Percentiles rank a stretch among this genome's conserved stretches.
Evolutionary conservation across 37 sponge, comb jelly and placozoan species (phyloP).

Genomic region (Theonella swinhoei): DNA sequence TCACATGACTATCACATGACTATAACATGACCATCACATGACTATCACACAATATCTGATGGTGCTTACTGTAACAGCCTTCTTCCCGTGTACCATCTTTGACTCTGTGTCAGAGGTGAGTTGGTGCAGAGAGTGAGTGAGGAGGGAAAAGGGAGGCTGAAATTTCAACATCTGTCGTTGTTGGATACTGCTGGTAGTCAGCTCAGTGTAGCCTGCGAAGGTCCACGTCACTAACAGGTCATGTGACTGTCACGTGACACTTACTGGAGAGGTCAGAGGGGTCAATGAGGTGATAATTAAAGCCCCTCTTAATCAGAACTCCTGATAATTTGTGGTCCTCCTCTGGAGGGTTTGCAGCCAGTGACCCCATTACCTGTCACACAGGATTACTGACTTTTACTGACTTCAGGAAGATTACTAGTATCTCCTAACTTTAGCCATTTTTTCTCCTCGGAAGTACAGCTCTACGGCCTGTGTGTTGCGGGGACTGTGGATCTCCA

Average conservation of each 20-base stretch:
- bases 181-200: constrained; percentile 75
- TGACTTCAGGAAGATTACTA: not conserved
- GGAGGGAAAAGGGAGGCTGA: constrained; percentile 72
- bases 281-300: constrained; percentile 94
- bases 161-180: constrained; percentile 82
- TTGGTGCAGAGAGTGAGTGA: constrained; percentile 60
- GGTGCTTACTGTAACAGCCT: constrained; percentile 53
- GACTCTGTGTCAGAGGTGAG: constrained; percentile 69
- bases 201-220: constrained; percentile 83
- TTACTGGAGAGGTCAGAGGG: constrained; percentile 87
- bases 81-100: constrained; percentile 42
- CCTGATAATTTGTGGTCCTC: constrained; percentile 86
- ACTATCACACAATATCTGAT: too few species aligned
- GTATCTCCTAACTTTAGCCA: constrained; percentile 69
- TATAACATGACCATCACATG: not conserved
- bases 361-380: constrained; percentile 79
- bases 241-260: constrained; percentile 1
- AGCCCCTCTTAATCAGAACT: constrained; percentile 92
- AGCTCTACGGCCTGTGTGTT: constrained; percentile 94
- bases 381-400: constrained; percentile 2
- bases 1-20: not conserved
- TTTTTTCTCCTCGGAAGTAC: constrained; percentile 97
- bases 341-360: constrained; percentile 69
- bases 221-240: not conserved
- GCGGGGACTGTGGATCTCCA: constrained; percentile 82